phyloP scores from a whole-genome alignment of 2,888 invertebrate species.

The Pedicia rivosa region DNA sequence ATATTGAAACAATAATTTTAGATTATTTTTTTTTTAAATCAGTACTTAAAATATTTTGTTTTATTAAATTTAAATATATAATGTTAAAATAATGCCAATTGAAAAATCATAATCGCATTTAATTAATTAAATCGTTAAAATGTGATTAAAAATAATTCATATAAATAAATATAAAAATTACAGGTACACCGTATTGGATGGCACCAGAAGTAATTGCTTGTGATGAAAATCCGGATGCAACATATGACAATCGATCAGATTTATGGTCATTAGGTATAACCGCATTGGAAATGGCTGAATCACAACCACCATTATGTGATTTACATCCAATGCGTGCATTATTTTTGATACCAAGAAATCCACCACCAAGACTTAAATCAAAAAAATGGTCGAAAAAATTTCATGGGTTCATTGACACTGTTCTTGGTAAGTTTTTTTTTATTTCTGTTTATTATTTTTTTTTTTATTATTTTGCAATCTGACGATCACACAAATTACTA shows the following conservation, averaged over 20 bases:
- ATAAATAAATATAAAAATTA: no score
- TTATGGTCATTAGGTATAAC: slow-evolving; percentile 92
- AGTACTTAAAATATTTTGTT: no score
- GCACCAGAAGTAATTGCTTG: slow-evolving; percentile 99
- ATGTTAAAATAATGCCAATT: no score
- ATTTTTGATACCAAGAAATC: slow-evolving; percentile 95
- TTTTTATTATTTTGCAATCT: neutral
- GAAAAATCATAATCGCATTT: no score
- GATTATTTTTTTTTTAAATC: no score
- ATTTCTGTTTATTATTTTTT: neutral
- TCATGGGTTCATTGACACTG: slow-evolving; percentile 96
- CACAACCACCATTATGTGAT: slow-evolving; percentile 97
- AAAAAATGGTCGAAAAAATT: slow-evolving; percentile 98
- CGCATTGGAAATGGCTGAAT: slow-evolving; percentile 99
- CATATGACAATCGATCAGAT: slow-evolving; percentile 94
- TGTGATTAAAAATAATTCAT: no score
- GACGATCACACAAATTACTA: no score
- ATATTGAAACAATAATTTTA: no score
- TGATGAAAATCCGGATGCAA: slow-evolving; percentile 99
- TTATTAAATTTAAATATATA: no score
- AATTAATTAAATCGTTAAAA: no score
- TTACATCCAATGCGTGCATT: slow-evolving; percentile 99
- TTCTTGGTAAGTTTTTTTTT: slow-evolving; percentile 37
- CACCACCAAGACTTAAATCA: slow-evolving; percentile 92
- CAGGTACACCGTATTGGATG: slow-evolving; percentile 96